Evolutionary conservation across 2,888 invertebrate species (phyloP), one percentile per base, ranked within the genome.

Genomic region (Zele albiditarsus): DNA sequence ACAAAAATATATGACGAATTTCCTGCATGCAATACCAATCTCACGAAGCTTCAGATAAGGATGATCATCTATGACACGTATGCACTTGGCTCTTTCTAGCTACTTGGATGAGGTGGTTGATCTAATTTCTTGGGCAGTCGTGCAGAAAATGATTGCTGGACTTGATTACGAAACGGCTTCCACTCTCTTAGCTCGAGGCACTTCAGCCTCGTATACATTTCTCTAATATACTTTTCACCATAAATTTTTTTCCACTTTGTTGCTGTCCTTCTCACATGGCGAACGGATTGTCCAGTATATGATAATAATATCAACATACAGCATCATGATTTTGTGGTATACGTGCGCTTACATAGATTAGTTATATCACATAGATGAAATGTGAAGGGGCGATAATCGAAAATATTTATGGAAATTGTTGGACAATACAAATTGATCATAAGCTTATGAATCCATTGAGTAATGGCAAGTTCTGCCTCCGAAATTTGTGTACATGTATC

Each of bases 91-190:
- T 80, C 76, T 79, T 77, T 77, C 53, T 75, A 81, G 85, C 85
- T 87, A 87, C 87, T 85, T 86, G 86, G 86, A 87, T 84, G 81
- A 83, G 83, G 82, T 88, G 85, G 88, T 85, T 89, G 89, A 89
- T 89, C 89, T 87, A 89, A 88, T 89, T 89, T 88, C 87, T 85
- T 85, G 86, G 78, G 86, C 89, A 88, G 87, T 89, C 89, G 89
- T 89, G 89, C 89, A 87, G 89, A 89, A 89, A 89, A 89, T 89
- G 85, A 89, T 88, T 85, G 75, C 67, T 81, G 73, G 71, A 83
- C 82, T 82, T 86, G 86, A 88, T 89, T 88, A 88, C 85, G 86
- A 88, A 89, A 89, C 83, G 79, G 87, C 88, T 88, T 86, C 87
- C 84, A 87, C 86, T 88, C 86, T 88, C 84, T 23, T 27, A 81